A percentile compares a stretch with the other conserved stretches of the same genome.
These are phyloP conservation scores for Catotricha subobsoleta DNA, from an alignment of 2,888 invertebrate genomes.

Conservation along the genomic window DNA sequence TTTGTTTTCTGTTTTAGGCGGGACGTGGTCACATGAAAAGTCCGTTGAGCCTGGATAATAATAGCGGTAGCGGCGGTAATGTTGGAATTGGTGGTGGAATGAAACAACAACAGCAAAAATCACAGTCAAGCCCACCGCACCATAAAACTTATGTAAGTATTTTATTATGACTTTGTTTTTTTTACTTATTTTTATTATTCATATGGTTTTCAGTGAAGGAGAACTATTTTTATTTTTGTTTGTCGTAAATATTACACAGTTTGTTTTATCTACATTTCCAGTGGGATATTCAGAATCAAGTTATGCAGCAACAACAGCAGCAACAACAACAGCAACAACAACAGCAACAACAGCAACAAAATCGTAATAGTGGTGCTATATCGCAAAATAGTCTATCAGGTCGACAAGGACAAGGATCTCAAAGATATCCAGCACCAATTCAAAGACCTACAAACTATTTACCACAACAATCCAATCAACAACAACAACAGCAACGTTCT, in stretches of 20 bases:
- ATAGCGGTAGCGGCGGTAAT: too few species aligned
- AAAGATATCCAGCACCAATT: constrained; percentile 28
- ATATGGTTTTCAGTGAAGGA: too few species aligned
- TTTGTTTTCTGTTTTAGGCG: constrained; percentile 18
- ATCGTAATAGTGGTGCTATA: constrained; percentile 14
- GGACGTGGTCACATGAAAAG: constrained; percentile 29
- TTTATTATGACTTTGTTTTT: too few species aligned
- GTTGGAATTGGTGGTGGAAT: constrained; percentile 28
- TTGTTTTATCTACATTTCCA: constrained; percentile 10
- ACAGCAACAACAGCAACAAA: constrained; percentile 19
- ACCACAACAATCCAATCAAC: constrained; percentile 9
- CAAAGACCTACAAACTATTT: constrained; percentile 29
- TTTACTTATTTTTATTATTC: too few species aligned
- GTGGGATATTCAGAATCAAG: constrained; percentile 28
- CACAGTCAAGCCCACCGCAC: constrained; percentile 30
- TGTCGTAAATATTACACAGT: too few species aligned
- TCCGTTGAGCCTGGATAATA: constrained; percentile 25
- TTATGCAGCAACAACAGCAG: constrained; percentile 34
- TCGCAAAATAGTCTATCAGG: constrained; percentile 15
- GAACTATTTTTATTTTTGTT: too few species aligned
- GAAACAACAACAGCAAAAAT: constrained; percentile 28
- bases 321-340: constrained; percentile 14
- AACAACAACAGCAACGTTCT: constrained; percentile 18
- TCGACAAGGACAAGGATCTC: constrained; percentile 19
- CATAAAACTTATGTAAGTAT: constrained; percentile 28